Evolutionary conservation across 2,113 vertebrate genomes (phyloP).

Genomic region (Hypocryptadius cinnamomeus): DNA sequence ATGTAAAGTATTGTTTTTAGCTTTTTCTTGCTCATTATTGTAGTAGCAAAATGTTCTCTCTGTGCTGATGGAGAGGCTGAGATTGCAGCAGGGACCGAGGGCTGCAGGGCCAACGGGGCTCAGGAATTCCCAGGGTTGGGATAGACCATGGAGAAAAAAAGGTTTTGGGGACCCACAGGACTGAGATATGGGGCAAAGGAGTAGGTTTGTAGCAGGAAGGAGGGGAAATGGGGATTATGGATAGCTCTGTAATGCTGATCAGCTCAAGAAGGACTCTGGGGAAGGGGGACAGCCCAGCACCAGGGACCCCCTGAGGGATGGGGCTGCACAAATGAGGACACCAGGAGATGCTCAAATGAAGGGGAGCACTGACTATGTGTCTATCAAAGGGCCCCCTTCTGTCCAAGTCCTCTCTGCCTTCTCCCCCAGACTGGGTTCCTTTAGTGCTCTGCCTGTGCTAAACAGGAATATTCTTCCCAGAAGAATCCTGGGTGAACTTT

Average conservation of each 20-base stretch:
- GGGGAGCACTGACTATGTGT: accelerated
- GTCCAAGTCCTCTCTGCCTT: neutral
- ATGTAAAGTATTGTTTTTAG: constrained; percentile 61
- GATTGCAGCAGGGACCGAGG: neutral
- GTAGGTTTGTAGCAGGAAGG: neutral
- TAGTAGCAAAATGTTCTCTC: constrained; percentile 14
- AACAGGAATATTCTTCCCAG: neutral
- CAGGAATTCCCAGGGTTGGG: neutral
- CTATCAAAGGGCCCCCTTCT: neutral
- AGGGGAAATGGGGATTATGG: neutral
- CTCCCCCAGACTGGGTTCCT: neutral
- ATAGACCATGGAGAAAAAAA: neutral
- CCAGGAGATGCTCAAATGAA: neutral
- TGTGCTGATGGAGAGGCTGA: neutral
- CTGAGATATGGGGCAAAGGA: neutral
- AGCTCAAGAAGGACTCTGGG: accelerated
- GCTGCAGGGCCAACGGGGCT: neutral
- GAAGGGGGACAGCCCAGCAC: neutral
- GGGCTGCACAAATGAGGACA: neutral
- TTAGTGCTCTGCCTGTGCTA: neutral
- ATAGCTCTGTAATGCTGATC: neutral
- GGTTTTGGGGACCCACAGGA: neutral
- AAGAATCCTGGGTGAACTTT: neutral
- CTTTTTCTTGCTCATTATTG: constrained; percentile 34
- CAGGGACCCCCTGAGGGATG: neutral